These are phyloP conservation scores for Asarcornis scutulata DNA, from an alignment of 2,113 vertebrate genomes.

Conservation along the genomic window DNA sequence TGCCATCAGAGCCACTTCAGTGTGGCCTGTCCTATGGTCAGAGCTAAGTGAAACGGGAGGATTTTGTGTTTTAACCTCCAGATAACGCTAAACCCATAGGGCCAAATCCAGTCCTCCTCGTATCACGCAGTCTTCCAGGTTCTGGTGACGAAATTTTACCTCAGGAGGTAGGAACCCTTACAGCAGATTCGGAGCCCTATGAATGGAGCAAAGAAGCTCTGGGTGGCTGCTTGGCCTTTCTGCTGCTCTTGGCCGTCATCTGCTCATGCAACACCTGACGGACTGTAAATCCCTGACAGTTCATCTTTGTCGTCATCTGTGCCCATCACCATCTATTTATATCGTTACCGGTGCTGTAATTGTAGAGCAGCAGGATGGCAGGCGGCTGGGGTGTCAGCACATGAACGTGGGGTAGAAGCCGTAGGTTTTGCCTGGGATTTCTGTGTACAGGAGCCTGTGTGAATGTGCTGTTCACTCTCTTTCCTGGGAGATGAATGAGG, in stretches of 20 bases:
- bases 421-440: not conserved
- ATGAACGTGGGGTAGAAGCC: not conserved
- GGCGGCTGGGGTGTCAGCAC: not conserved
- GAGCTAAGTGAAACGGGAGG: not conserved
- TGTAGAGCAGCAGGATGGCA: not conserved
- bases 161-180: constrained; percentile 1
- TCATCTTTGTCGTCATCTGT: not conserved
- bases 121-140: no score
- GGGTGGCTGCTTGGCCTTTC: not conserved
- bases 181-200: not conserved
- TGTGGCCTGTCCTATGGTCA: accelerated
- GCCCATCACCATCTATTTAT: constrained; percentile 29
- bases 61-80: not conserved
- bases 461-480: not conserved
- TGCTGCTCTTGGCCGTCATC: not conserved
- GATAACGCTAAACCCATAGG: not conserved
- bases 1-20: not conserved
- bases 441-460: not conserved
- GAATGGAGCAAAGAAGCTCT: not conserved
- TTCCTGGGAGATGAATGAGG: not conserved
- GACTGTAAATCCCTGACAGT: not conserved
- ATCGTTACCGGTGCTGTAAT: not conserved
- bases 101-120: not conserved
- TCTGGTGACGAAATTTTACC: not conserved
- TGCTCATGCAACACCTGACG: not conserved